Conservation (phyloP, 2,888 invertebrate genomes). For the Ormyrus pomaceus region DNA sequence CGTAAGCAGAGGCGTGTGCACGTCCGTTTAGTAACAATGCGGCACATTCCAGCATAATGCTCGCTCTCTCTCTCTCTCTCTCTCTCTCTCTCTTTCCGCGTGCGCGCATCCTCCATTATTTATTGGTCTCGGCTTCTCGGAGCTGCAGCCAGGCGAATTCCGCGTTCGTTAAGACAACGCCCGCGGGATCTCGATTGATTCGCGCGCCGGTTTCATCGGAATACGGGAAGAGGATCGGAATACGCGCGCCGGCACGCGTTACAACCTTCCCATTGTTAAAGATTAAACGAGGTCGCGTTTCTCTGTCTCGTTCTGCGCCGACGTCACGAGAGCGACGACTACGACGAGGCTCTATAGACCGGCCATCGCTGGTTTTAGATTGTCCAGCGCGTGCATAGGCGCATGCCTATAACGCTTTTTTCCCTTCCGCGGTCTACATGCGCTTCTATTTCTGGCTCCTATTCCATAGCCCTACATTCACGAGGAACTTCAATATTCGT, state of each 20-base stretch:
- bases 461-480: conserved; percentile 38
- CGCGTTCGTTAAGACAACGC: neutral
- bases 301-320: conserved; percentile 2
- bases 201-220: conserved; percentile 23
- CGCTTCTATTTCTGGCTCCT: conserved; percentile 31
- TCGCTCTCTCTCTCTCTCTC: conserved; percentile 8
- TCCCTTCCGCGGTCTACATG: conserved; percentile 1
- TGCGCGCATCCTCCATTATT: conserved; percentile 16
- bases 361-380: conserved; percentile 14
- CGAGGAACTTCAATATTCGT: neutral
- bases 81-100: conserved; percentile 14
- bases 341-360: neutral
- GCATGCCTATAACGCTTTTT: neutral
- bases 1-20: too few species aligned
- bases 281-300: conserved; percentile 60
- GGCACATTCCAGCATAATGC: neutral
- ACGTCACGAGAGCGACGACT: neutral
- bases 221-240: conserved; percentile 41
- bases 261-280: conserved; percentile 58
- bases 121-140: neutral
- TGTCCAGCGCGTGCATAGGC: neutral
- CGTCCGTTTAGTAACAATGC: neutral
- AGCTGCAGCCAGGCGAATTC: neutral
- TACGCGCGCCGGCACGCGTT: conserved; percentile 15
- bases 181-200: conserved; percentile 50